Evolutionary conservation across 2,888 invertebrate genomes (phyloP).

Genomic region (Ephialtes manifestator): DNA sequence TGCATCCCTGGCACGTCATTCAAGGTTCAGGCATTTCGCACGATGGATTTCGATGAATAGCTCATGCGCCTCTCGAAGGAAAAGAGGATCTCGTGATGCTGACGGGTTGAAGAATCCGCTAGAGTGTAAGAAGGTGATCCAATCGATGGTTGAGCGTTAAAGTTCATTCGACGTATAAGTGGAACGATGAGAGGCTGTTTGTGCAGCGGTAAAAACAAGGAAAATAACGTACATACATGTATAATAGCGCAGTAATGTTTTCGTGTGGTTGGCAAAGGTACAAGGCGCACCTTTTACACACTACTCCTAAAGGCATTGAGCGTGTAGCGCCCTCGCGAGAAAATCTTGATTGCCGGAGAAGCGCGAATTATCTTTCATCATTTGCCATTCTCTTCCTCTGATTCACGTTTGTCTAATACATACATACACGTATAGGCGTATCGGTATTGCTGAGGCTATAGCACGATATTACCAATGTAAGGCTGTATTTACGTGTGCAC

Average conservation of each 20-base stretch:
- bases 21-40: constrained; percentile 33
- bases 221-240: constrained; percentile 14
- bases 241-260: constrained; percentile 24
- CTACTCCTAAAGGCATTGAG: not conserved
- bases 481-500: constrained; percentile 61
- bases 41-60: constrained; percentile 15
- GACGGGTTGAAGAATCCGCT: not conserved
- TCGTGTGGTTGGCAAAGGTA: constrained; percentile 12
- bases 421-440: not conserved
- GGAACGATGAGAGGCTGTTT: constrained; percentile 52
- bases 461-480: constrained; percentile 61
- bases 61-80: not conserved
- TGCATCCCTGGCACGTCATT: constrained; percentile 47
- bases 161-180: constrained; percentile 60
- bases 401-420: constrained; percentile 56
- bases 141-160: constrained; percentile 47
- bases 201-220: constrained; percentile 26
- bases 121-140: constrained; percentile 13
- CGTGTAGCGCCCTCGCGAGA: constrained; percentile 58
- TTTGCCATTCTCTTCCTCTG: constrained; percentile 68
- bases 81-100: constrained; percentile 16
- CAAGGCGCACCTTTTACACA: constrained; percentile 56
- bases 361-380: constrained; percentile 69
- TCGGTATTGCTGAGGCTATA: not conserved
- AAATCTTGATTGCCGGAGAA: constrained; percentile 55